Evolutionary conservation across 1,140 invertebrate genomes (phyloP).

Genomic region (Hormaphis cornu): DNA sequence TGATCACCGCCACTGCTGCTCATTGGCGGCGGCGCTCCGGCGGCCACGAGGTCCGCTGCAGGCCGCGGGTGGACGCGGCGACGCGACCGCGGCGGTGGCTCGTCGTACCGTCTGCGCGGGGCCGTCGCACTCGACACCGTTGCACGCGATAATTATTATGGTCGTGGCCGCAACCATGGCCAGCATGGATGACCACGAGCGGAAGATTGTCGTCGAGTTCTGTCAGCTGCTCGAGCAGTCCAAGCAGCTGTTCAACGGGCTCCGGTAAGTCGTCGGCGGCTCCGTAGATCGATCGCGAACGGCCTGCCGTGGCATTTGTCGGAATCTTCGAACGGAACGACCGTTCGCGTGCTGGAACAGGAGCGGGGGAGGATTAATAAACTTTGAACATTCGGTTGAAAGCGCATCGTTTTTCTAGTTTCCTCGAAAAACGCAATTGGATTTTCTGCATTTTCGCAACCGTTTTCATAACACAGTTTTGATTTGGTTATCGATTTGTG

Average conservation of each 20-base stretch:
- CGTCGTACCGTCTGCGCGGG: not conserved
- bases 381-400: no score
- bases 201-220: constrained; percentile 92
- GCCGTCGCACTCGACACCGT: not conserved
- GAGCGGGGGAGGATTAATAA: no score
- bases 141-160: constrained; percentile 34
- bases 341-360: no score
- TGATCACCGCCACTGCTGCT: not conserved
- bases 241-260: constrained; percentile 92
- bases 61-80: not conserved
- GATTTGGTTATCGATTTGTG: no score
- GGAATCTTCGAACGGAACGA: no score
- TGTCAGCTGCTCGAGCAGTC: constrained; percentile 94
- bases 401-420: no score
- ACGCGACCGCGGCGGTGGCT: constrained; percentile 12
- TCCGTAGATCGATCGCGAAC: not conserved
- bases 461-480: no score
- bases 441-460: no score
- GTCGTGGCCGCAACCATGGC: constrained; percentile 55
- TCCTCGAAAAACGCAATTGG: no score
- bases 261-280: constrained; percentile 55
- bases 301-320: no score
- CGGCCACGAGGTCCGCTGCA: not conserved
- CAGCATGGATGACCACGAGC: constrained; percentile 74
- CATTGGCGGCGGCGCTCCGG: not conserved